These are phyloP conservation scores for Odontamblyopus lacepedii DNA, from an alignment of 2,797 vertebrate genomes.

Conservation along the genomic window DNA sequence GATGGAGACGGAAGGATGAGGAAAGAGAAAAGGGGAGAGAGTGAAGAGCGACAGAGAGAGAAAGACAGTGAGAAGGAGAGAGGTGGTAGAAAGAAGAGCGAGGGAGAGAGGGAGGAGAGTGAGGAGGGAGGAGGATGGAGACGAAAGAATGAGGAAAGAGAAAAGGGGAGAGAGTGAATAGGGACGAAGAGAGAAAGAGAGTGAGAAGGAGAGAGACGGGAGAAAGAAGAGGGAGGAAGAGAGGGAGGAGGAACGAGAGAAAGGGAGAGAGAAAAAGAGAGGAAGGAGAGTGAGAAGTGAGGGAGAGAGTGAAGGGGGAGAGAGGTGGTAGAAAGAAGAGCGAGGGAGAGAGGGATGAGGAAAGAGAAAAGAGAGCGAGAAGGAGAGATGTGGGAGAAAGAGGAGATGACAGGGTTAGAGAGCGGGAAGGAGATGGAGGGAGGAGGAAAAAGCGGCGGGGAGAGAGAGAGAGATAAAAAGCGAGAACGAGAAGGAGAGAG, in stretches of 20 bases:
- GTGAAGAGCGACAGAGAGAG: no score
- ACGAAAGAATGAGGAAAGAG: background rate
- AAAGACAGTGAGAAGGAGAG: no score
- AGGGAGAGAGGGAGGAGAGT: no score
- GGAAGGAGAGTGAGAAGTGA: background rate
- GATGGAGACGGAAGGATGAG: no score
- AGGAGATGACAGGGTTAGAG: slow-evolving; percentile 6
- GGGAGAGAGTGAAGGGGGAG: slow-evolving; percentile 9
- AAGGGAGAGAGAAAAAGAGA: slow-evolving; percentile 11
- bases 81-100: no score
- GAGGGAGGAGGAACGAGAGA: slow-evolving; percentile 22
- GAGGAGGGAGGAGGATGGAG: no score
- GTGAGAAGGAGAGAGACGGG: no score
- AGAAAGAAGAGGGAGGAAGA: no score
- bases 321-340: slow-evolving; percentile 22
- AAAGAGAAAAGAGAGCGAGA: slow-evolving; percentile 14
- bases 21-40: no score
- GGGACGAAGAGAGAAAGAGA: no score
- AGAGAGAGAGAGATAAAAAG: background rate
- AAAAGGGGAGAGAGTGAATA: background rate
- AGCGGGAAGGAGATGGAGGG: slow-evolving; percentile 26
- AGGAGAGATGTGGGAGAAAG: slow-evolving; percentile 28
- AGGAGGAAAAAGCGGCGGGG: background rate
- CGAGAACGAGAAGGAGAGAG: slow-evolving; percentile 9
- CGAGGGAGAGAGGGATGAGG: slow-evolving; percentile 23